Conservation (phyloP, 2,888 invertebrate species). For the Dexiosoma caninum region DNA sequence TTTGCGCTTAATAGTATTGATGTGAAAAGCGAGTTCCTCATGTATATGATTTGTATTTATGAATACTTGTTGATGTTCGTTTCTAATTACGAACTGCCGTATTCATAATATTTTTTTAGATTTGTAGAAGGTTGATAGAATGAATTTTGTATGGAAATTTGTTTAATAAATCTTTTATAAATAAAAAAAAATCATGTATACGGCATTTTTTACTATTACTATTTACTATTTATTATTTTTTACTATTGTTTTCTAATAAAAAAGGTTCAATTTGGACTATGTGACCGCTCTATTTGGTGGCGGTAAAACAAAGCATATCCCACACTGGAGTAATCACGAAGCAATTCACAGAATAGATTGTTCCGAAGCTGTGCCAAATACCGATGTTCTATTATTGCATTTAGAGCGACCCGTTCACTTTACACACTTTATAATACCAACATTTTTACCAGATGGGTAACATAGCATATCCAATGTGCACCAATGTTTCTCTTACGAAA, state of each 20-base stretch:
- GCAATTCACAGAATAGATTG: constrained; percentile 83
- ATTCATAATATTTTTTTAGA: no score
- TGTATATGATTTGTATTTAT: no score
- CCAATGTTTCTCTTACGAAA: background rate
- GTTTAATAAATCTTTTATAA: no score
- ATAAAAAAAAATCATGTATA: no score
- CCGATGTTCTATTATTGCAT: constrained; percentile 82
- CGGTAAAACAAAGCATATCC: constrained; percentile 80
- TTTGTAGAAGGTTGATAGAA: no score
- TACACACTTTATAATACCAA: constrained; percentile 83
- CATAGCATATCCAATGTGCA: background rate
- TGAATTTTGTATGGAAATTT: no score
- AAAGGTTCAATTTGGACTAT: constrained; percentile 80
- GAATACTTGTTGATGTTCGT: no score
- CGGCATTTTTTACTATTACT: no score
- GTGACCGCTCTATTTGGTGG: constrained; percentile 84
- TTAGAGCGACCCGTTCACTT: constrained; percentile 81
- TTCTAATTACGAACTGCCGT: no score
- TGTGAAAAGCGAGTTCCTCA: no score
- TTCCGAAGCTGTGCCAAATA: constrained; percentile 80
- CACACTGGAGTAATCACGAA: constrained; percentile 83
- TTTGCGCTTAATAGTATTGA: no score
- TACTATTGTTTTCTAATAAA: constrained; percentile 50
- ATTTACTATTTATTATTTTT: no score
- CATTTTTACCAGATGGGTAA: constrained; percentile 80